Conservation (phyloP, 2,113 vertebrate species). For the Prunella fulvescens region DNA sequence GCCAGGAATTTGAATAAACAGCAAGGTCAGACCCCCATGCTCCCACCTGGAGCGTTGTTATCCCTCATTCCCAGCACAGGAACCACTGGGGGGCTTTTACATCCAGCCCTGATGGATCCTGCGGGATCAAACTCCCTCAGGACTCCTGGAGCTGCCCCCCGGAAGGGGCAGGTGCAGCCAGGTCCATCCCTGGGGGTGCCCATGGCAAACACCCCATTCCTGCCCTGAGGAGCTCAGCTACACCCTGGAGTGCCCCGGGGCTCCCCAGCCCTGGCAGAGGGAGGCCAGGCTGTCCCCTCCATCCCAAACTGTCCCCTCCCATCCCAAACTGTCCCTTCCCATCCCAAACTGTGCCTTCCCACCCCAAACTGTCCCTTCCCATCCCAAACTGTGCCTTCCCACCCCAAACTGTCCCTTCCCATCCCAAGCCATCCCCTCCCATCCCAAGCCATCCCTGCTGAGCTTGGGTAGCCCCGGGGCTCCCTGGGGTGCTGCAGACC, state of each 20-base stretch:
- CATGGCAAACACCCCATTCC: neutral
- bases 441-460: fast-evolving
- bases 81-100: neutral
- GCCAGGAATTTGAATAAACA: neutral
- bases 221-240: neutral
- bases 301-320: neutral
- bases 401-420: neutral
- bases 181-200: neutral
- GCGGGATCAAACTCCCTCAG: neutral
- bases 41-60: too few species aligned
- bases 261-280: neutral
- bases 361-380: neutral
- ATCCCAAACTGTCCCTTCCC: fast-evolving
- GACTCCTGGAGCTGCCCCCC: neutral
- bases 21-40: neutral
- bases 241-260: fast-evolving
- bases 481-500: neutral
- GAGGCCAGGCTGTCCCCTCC: neutral
- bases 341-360: neutral
- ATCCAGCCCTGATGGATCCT: neutral
- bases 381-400: neutral
- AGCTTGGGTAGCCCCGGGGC: neutral
- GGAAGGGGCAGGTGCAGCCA: neutral
- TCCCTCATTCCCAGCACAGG: neutral
- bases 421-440: neutral